These are phyloP conservation scores for Diachasmimorpha longicaudata DNA, from an alignment of 1,140 invertebrate species.

Conservation along the genomic window DNA sequence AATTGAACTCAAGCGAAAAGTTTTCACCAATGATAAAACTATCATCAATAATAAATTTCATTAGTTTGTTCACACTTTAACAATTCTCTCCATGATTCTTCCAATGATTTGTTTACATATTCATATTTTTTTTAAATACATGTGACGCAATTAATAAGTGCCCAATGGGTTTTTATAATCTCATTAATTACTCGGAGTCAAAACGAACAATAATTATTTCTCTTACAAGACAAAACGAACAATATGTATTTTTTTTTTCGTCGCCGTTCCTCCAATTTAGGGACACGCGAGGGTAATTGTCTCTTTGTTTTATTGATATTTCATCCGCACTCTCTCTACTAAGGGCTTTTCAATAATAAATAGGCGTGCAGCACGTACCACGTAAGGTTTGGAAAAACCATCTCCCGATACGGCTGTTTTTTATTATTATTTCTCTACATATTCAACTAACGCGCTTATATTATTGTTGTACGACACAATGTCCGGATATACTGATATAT, in stretches of 20 bases:
- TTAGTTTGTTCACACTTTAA: slow-evolving; percentile 39
- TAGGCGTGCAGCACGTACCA: slow-evolving; percentile 6
- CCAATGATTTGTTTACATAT: background rate
- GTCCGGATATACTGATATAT: slow-evolving; percentile 11
- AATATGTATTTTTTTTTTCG: background rate
- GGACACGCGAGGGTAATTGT: slow-evolving; percentile 17
- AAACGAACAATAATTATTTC: slow-evolving; percentile 33
- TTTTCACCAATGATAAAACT: slow-evolving; percentile 3
- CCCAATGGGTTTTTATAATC: slow-evolving; percentile 34
- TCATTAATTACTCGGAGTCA: slow-evolving; percentile 45
- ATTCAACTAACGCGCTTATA: slow-evolving; percentile 24
- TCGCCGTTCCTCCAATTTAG: slow-evolving; percentile 31
- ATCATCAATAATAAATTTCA: slow-evolving; percentile 27
- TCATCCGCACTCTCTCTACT: background rate
- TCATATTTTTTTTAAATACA: slow-evolving; percentile 15
- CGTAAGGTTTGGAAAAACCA: background rate
- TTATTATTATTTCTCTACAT: slow-evolving; percentile 10
- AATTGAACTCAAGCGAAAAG: background rate
- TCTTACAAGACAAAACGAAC: slow-evolving; percentile 32
- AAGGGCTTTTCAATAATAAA: slow-evolving; percentile 5
- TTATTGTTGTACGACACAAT: slow-evolving; percentile 21
- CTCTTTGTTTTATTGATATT: slow-evolving; percentile 5
- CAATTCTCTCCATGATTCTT: slow-evolving; percentile 14
- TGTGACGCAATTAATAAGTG: slow-evolving; percentile 23
- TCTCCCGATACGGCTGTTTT: background rate